These are phyloP conservation scores for Petrocephalus sullivani DNA, from an alignment of 2,797 vertebrate genomes.

Conservation along the genomic window DNA sequence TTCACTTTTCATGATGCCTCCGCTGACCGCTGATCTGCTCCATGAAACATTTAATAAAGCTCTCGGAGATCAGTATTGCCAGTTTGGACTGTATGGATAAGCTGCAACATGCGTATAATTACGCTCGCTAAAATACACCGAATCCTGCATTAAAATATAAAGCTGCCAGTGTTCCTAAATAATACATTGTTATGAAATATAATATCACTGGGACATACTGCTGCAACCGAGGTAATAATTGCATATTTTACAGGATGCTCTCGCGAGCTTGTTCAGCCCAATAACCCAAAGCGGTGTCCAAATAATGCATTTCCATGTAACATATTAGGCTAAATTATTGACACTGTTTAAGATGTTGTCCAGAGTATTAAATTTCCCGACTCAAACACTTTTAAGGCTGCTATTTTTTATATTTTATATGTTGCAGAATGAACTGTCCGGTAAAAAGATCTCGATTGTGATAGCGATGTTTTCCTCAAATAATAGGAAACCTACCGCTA, in stretches of 20 bases:
- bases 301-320: neutral
- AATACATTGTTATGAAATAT: neutral
- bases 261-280: neutral
- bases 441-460: too few species aligned
- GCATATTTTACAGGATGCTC: neutral
- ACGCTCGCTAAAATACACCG: neutral
- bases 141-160: neutral
- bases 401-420: neutral
- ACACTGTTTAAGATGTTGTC: neutral
- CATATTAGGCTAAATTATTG: neutral
- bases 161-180: neutral
- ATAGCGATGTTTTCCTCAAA: too few species aligned
- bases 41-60: neutral
- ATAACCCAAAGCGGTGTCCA: neutral
- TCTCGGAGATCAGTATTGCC: neutral
- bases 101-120: neutral
- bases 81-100: neutral
- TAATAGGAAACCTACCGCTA: neutral
- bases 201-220: neutral
- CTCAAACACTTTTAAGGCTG: neutral
- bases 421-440: too few species aligned
- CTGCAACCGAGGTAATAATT: neutral
- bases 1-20: too few species aligned
- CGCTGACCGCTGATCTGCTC: neutral
- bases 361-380: neutral